Percentiles rank a stretch among this genome's conserved stretches.
phyloP scores from a whole-genome alignment of 2,797 vertebrate genomes.

The Columba guinea region DNA sequence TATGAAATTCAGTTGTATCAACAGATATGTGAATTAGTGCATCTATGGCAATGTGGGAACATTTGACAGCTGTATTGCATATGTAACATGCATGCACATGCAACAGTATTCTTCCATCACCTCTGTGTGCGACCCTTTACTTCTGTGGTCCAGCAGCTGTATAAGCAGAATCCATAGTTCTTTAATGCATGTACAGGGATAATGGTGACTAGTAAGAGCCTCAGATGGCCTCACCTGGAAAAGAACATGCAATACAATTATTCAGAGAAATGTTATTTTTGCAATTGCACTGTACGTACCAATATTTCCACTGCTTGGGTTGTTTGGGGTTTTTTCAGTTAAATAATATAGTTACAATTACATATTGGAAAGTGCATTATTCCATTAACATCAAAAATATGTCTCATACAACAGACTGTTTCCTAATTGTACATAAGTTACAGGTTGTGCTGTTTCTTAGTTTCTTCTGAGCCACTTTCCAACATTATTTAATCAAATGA shows the following conservation, averaged over 20 bases:
- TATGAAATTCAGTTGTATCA: neutral
- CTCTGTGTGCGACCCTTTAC: slow-evolving; percentile 85
- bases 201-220: slow-evolving; percentile 82
- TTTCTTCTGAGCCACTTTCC: neutral
- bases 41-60: neutral
- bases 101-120: slow-evolving; percentile 69
- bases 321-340: neutral
- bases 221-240: slow-evolving; percentile 90
- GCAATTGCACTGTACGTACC: neutral
- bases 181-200: slow-evolving; percentile 87
- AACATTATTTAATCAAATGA: neutral
- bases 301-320: neutral
- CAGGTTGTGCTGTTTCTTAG: neutral
- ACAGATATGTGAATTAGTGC: neutral
- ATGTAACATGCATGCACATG: neutral
- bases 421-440: neutral
- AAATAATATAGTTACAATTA: slow-evolving; percentile 1
- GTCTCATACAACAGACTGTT: neutral
- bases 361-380: neutral
- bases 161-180: slow-evolving; percentile 93
- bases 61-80: neutral
- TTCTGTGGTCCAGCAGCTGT: slow-evolving; percentile 88
- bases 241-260: neutral
- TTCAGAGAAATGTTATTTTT: neutral
- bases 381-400: slow-evolving; percentile 6